Base-by-base conservation (phyloP, 2,888 invertebrate genomes). In the Bimastos eiseni region DNA sequence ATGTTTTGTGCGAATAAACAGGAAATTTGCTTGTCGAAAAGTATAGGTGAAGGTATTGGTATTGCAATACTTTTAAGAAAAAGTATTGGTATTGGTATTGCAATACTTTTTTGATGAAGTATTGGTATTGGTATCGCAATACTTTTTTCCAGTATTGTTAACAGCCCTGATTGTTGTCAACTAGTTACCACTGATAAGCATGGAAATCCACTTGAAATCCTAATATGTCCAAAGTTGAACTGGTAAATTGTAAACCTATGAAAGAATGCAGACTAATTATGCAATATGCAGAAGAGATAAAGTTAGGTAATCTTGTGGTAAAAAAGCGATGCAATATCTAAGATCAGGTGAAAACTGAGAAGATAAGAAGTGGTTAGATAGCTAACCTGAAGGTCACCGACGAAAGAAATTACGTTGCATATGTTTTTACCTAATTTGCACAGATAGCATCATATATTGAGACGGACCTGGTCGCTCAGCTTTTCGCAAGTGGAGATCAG, bases 401-500 rank as follows among this genome's bases (percentile, higher is more conserved):
- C 30, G 70, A 11, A n/a, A n/a, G 30, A 70, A 30, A 70, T 70
- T n/a, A n/a, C 8, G 1, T 70, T 70, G 30, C 8, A n/a, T 41
- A 11, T 70, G n/a, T 70, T 55, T 70, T 70, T 30, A 70, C 11
- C 8, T 70, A 30, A 30, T 70, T 70, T 70, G 8, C n/a, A n/a
- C 86, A 86, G 86, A 17, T 86, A 11, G 86, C 36, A 36, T 34
- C 36, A 24, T 86, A 86, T 86, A 36, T 86, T 34, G 86, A 86
- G 86, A 24, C 86, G 21, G 86, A 86, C 37, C 36, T 86, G 36
- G 86, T 86, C 21, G 86, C 86, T 86, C 86, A 86, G 36, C 86
- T 86, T 86, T 86, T 86, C 37, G 34, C 86, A 86, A 24, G 11
- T 86, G 86, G 33, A 34, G 37, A 86, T 86, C 86, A 86, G 86